Evolutionary conservation across 2,113 vertebrate species (phyloP).

Genomic region (Mus musculus): DNA sequence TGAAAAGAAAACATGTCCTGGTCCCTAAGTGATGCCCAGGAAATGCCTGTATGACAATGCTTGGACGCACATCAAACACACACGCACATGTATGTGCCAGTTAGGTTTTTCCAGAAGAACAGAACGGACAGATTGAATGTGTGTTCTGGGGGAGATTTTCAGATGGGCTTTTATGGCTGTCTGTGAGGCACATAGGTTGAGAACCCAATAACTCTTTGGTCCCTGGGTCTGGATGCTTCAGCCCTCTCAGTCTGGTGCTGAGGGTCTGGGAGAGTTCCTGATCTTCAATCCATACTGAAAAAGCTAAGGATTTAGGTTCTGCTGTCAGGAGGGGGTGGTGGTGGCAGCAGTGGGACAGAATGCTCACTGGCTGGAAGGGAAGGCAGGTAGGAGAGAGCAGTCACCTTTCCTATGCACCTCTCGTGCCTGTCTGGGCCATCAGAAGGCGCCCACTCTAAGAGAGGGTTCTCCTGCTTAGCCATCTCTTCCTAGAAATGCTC

Average conservation of each 20-base stretch:
- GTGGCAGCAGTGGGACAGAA: not conserved
- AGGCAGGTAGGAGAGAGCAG: not conserved
- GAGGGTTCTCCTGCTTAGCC: not conserved
- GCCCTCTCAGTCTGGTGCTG: not conserved
- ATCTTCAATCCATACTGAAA: not conserved
- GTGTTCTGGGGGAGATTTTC: not conserved
- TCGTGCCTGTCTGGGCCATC: not conserved
- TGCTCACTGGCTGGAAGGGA: not conserved
- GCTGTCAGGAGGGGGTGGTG: too few species aligned
- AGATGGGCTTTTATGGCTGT: not conserved
- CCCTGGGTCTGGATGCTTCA: not conserved
- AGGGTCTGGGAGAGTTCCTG: not conserved
- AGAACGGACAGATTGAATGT: not conserved
- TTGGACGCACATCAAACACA: not conserved
- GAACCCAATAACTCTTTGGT: not conserved
- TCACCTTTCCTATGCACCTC: not conserved
- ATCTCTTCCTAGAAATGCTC: not conserved
- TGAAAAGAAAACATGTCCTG: not conserved
- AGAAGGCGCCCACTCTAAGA: not conserved
- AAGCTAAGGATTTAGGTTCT: not conserved
- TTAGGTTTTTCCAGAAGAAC: not conserved
- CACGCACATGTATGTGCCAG: not conserved
- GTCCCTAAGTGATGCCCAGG: not conserved
- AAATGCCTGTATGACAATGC: not conserved
- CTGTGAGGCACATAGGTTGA: too few species aligned